phyloP scores from a whole-genome alignment of 2,797 vertebrate species.

The Synanceia verrucosa region DNA sequence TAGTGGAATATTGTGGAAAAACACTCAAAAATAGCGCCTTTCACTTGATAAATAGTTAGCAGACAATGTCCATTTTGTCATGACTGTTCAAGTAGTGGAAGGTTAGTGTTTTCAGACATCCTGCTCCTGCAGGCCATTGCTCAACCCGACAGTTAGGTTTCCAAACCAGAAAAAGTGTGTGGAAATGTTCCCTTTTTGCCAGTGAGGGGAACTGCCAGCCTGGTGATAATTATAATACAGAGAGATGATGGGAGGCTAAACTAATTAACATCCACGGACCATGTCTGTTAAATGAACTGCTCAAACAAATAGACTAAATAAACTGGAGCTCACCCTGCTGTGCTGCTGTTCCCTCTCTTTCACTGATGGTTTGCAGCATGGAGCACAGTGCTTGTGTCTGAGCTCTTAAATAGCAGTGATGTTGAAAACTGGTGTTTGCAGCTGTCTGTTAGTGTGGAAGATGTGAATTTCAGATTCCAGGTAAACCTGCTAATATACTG shows the following conservation, averaged over 20 bases:
- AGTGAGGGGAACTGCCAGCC: slow-evolving; percentile 57
- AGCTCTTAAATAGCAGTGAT: slow-evolving; percentile 20
- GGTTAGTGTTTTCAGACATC: slow-evolving; percentile 4
- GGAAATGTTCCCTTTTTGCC: slow-evolving; percentile 38
- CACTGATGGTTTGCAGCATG: background rate
- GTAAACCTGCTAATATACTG: background rate
- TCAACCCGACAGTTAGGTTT: slow-evolving; percentile 24
- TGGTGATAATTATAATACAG: slow-evolving; percentile 80
- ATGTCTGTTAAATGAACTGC: slow-evolving; percentile 71
- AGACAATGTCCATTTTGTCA: no score
- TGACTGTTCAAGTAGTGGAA: no score
- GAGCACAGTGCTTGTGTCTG: slow-evolving; percentile 5
- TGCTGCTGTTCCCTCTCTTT: slow-evolving; percentile 2
- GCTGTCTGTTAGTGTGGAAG: background rate
- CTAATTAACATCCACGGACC: slow-evolving; percentile 72
- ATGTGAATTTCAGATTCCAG: background rate
- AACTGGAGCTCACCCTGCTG: slow-evolving; percentile 18
- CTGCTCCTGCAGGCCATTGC: slow-evolving; percentile 14
- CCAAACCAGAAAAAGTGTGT: slow-evolving; percentile 36
- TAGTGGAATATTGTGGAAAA: no score
- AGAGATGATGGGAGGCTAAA: slow-evolving; percentile 61
- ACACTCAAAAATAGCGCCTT: no score
- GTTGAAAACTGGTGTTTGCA: slow-evolving; percentile 10
- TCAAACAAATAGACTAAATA: slow-evolving; percentile 72
- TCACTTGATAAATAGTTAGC: no score